Evolutionary conservation across 2,113 vertebrate species (phyloP).

Genomic region (Ciconia maguari): DNA sequence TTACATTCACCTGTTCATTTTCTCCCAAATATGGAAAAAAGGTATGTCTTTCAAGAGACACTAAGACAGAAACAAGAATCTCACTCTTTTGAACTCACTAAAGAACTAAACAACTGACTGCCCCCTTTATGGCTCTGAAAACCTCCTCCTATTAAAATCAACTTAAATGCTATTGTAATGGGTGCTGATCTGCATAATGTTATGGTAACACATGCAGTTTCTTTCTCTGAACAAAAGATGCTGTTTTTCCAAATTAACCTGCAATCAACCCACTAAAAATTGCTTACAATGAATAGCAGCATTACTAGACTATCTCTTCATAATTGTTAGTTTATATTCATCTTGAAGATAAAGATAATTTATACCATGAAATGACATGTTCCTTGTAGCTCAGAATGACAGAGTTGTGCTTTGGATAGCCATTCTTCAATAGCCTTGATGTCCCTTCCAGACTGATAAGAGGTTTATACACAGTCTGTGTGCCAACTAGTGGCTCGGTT

Average conservation of each 20-base stretch:
- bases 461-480: not conserved
- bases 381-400: not conserved
- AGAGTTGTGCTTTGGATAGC: not conserved
- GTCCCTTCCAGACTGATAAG: not conserved
- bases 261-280: not conserved
- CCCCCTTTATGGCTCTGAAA: not conserved
- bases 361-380: not conserved
- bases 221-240: slow-evolving; percentile 7
- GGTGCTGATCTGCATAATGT: not conserved
- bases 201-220: not conserved
- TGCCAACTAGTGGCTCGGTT: not conserved
- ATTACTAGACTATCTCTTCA: not conserved
- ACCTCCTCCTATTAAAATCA: not conserved
- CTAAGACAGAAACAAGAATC: not conserved
- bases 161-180: not conserved
- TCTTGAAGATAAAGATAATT: not conserved
- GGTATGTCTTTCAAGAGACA: not conserved
- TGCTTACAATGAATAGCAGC: not conserved
- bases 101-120: not conserved
- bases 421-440: not conserved
- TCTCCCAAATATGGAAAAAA: not conserved
- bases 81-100: not conserved
- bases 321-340: not conserved
- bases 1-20: not conserved
- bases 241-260: slow-evolving; percentile 3